Conservation (phyloP, 2,797 vertebrate genomes). For the Petrocephalus schoutedeni region DNA sequence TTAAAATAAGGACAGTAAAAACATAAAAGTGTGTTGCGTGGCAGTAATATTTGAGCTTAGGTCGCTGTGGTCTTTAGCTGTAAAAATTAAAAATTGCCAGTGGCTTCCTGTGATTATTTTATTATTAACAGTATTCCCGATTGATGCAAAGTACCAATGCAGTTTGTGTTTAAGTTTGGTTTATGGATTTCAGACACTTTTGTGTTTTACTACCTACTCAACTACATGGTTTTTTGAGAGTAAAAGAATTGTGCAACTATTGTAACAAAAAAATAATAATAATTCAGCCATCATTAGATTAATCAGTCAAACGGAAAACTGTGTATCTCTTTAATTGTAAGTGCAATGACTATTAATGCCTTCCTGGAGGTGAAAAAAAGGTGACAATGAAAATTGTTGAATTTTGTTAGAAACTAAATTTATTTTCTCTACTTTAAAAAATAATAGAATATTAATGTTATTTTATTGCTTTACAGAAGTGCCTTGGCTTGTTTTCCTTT, state of each 20-base stretch:
- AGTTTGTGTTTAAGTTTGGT: slow-evolving; percentile 17
- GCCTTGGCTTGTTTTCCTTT: slow-evolving; percentile 20
- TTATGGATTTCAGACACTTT: background rate
- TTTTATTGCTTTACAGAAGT: slow-evolving; percentile 35
- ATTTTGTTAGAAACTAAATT: slow-evolving; percentile 48
- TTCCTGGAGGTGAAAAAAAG: slow-evolving; percentile 35
- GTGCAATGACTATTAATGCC: slow-evolving; percentile 57
- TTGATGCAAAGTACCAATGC: background rate
- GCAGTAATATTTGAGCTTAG: slow-evolving; percentile 18
- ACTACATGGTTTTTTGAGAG: background rate
- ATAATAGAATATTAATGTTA: slow-evolving; percentile 47
- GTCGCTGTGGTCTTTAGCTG: background rate
- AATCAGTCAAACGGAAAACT: slow-evolving; percentile 10
- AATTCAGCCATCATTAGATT: background rate
- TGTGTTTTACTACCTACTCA: background rate
- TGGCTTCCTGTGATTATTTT: slow-evolving; percentile 15
- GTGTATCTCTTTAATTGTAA: slow-evolving; percentile 42
- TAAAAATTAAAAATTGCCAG: background rate
- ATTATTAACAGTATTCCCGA: slow-evolving; percentile 19
- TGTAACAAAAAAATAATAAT: background rate
- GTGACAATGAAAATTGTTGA: slow-evolving; percentile 45
- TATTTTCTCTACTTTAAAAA: slow-evolving; percentile 52
- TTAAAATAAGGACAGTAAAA: slow-evolving; percentile 64
- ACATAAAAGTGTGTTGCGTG: slow-evolving; percentile 42
- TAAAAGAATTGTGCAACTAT: background rate